Evolutionary conservation across 2,888 invertebrate genomes (phyloP).

Genomic region (Leucophenga maculata): DNA sequence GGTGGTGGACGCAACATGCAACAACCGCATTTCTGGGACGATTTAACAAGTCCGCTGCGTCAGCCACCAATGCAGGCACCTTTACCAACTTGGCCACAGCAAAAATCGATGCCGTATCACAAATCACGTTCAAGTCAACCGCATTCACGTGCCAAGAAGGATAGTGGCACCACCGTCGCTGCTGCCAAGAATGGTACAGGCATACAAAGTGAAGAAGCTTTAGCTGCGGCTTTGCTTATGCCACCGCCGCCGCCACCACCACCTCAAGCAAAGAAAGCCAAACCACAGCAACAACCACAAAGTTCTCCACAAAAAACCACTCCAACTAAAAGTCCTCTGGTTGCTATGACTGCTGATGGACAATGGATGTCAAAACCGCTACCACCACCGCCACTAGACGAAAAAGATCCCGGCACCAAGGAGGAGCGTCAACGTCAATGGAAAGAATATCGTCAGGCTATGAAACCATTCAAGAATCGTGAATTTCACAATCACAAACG

Average conservation of each 20-base stretch:
- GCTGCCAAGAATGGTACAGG: constrained; percentile 11
- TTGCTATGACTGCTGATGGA: constrained; percentile 34
- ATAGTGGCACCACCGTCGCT: neutral
- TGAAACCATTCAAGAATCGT: constrained; percentile 67
- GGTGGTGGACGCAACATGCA: constrained; percentile 39
- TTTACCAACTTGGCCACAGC: constrained; percentile 53
- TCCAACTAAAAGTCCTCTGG: neutral
- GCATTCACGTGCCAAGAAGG: constrained; percentile 15
- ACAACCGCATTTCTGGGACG: constrained; percentile 58
- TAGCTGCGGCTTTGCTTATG: constrained; percentile 43
- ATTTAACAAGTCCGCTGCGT: constrained; percentile 54
- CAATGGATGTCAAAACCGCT: constrained; percentile 56
- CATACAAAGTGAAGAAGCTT: constrained; percentile 11
- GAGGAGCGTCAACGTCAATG: constrained; percentile 60
- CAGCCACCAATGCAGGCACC: constrained; percentile 56
- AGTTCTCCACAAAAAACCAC: constrained; percentile 18
- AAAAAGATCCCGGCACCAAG: constrained; percentile 52
- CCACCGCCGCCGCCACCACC: constrained; percentile 47
- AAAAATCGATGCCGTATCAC: neutral
- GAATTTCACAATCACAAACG: constrained; percentile 64
- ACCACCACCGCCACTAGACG: constrained; percentile 51
- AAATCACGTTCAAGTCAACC: constrained; percentile 4
- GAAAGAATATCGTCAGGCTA: constrained; percentile 62
- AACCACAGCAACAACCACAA: neutral
- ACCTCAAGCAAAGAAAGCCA: neutral